Base-by-base conservation (phyloP, 1,140 invertebrate species). In the Microplitis mediator region DNA sequence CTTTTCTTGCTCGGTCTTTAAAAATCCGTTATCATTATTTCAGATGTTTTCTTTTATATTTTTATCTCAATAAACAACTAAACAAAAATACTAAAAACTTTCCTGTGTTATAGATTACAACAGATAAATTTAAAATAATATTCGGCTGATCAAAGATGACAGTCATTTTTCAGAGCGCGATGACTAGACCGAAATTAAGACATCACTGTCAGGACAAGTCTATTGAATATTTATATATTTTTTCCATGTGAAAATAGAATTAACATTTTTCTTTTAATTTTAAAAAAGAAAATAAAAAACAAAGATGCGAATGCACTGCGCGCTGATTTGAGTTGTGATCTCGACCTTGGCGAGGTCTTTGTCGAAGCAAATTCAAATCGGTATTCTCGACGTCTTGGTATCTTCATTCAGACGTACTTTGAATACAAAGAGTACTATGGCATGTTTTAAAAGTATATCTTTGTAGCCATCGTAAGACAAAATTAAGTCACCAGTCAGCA, bases 281-380 rank as follows among this genome's bases (percentile, higher is more conserved):
- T n/a, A 36, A 62, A 35, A 35, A 62, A 32, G 0, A 5, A 58
- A 16, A 31, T 31, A 58, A 31, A 36, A 35, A 16, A 52, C 65
- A 72, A 71, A 51, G 63, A 66, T 50, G 23, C 13, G 16, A 45
- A 54, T 72, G 63, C 62, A 72, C 14, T 72, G 65, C 62, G 65
- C 16, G 34, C 31, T 23, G 39, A 45, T 45, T 6, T 45, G 36
- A 16, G 9, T 58, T 35, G 35, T 67, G 71, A 73, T 73, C 75
- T 74, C 71, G 75, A 68, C 75, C 75, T 75, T 77, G 75, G 71
- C 73, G 75, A 77, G 75, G 75, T 77, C 75, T 77, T 77, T 77
- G 75, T 77, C 75, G 75, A 77, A 52, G 58, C 66, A 45, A 72
- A 60, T 67, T 16, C 73, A 75, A 45, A 45, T 77, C 75, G 71